These are phyloP conservation scores for Ammodytes dubius DNA, from an alignment of 2,113 vertebrate genomes.

Conservation along the genomic window DNA sequence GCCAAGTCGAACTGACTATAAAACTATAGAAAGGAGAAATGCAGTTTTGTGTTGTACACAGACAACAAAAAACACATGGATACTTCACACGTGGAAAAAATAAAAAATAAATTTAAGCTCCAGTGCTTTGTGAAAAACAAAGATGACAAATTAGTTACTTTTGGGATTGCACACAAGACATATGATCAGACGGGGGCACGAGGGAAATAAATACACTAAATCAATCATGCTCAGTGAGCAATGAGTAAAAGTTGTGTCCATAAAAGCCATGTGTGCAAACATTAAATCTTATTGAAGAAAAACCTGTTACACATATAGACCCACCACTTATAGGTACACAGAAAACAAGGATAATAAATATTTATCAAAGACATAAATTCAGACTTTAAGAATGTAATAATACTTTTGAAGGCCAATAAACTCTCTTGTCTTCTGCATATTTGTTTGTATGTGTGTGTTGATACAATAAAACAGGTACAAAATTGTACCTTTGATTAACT, in stretches of 20 bases:
- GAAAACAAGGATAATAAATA: background rate
- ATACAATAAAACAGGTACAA: background rate
- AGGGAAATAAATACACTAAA: background rate
- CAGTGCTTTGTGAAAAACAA: background rate
- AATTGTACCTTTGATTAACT: too few species aligned
- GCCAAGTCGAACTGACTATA: background rate
- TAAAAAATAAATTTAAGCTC: background rate
- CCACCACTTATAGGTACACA: background rate
- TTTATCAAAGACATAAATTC: background rate
- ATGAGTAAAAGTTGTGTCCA: background rate
- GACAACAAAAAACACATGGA: constrained; percentile 12
- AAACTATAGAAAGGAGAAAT: background rate
- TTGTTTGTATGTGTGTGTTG: background rate
- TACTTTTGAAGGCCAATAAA: background rate
- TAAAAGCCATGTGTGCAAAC: background rate
- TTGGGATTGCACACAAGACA: too few species aligned
- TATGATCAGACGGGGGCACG: background rate
- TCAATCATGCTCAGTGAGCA: background rate
- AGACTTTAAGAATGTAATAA: background rate
- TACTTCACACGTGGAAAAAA: background rate
- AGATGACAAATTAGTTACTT: constrained; percentile 1
- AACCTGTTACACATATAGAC: background rate
- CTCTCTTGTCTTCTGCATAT: background rate
- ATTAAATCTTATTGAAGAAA: constrained; percentile 2
- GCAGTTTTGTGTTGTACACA: background rate